Conservation (phyloP, 2,888 invertebrate species). For the Cephus pulcher region DNA sequence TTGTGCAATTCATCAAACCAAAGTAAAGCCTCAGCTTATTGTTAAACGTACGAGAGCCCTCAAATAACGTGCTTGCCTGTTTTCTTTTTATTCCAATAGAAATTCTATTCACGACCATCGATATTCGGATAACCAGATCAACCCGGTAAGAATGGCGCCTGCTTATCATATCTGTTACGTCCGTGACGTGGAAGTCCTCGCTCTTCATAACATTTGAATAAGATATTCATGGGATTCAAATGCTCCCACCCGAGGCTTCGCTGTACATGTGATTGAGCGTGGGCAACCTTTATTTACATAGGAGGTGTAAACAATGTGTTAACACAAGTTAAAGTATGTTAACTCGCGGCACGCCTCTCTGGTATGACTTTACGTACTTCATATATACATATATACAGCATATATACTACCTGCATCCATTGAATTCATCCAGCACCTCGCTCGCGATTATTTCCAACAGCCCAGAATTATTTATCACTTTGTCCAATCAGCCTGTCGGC, state of each 20-base stretch:
- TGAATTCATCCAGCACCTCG: background rate
- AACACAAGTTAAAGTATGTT: background rate
- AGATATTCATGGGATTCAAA: slow-evolving; percentile 8
- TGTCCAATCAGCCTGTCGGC: background rate
- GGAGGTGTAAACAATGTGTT: slow-evolving; percentile 6
- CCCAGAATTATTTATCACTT: background rate
- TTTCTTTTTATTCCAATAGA: background rate
- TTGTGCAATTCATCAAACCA: background rate
- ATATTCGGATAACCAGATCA: background rate
- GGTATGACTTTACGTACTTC: background rate
- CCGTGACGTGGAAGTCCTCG: background rate
- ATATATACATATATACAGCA: background rate
- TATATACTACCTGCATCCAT: background rate
- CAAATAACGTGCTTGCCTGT: background rate
- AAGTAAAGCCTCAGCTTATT: background rate
- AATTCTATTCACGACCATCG: background rate
- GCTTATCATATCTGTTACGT: slow-evolving; percentile 6
- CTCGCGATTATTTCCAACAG: background rate
- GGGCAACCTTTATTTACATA: slow-evolving; percentile 4
- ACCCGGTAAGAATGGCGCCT: background rate
- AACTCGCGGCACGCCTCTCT: background rate
- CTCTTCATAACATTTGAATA: slow-evolving; percentile 8
- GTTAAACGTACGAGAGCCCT: background rate
- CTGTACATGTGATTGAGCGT: slow-evolving; percentile 1
- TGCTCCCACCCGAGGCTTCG: background rate